phyloP scores from a whole-genome alignment of 2,113 vertebrate species.

The Oryzias woworae region DNA sequence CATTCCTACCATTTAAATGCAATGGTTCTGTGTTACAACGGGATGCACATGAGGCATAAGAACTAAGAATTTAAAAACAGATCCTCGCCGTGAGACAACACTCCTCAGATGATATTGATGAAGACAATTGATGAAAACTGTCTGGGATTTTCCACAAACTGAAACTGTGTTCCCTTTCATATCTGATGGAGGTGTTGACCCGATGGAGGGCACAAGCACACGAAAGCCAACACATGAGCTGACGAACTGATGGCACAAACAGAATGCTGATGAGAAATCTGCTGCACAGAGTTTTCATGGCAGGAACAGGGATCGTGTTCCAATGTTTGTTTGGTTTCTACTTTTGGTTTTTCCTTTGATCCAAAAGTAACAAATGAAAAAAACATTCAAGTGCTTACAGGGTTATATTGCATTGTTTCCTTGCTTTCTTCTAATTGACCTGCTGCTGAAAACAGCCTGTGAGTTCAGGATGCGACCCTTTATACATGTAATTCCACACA shows the following conservation, averaged over 20 bases:
- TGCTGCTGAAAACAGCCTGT: constrained; percentile 17
- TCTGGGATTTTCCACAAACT: too few relatives aligned
- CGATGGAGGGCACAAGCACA: too few relatives aligned
- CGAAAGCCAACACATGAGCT: not conserved
- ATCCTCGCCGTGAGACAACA: too few relatives aligned
- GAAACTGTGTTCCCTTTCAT: too few relatives aligned
- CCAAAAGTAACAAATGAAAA: constrained; percentile 31
- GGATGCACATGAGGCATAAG: too few relatives aligned
- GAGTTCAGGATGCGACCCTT: constrained; percentile 5
- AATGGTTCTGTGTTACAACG: too few relatives aligned
- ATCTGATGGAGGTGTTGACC: too few relatives aligned
- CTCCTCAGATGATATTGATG: too few relatives aligned
- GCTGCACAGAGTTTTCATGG: constrained; percentile 46
- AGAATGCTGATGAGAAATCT: constrained; percentile 58
- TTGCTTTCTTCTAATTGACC: constrained; percentile 22
- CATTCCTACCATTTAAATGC: too few relatives aligned
- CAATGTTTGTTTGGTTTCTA: constrained; percentile 13
- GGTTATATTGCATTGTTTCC: constrained; percentile 53
- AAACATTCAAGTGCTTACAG: constrained; percentile 54
- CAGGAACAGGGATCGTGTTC: constrained; percentile 36
- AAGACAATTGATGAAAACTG: too few relatives aligned
- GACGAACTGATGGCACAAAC: constrained; percentile 24
- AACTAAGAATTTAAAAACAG: too few relatives aligned
- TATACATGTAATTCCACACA: too few relatives aligned
- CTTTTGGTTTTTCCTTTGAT: constrained; percentile 27